These are phyloP conservation scores for Siniperca chuatsi DNA, from an alignment of 2,113 vertebrate genomes.

Conservation along the genomic window DNA sequence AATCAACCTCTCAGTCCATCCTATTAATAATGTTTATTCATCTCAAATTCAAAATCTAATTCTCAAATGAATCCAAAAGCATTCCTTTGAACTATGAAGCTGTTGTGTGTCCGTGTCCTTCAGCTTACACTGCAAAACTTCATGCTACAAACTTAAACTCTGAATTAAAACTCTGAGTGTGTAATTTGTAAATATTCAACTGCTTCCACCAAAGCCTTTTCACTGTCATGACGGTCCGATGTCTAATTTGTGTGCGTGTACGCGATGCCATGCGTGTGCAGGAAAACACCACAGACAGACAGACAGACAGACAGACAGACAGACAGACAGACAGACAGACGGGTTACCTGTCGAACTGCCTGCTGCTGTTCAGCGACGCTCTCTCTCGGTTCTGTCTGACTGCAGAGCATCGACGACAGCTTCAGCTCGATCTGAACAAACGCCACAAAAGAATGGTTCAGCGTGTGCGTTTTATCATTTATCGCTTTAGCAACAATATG, in stretches of 20 bases:
- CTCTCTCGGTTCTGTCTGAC: neutral
- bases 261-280: neutral
- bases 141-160: neutral
- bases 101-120: neutral
- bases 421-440: conserved; percentile 72
- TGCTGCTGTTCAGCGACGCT: neutral
- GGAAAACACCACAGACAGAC: neutral
- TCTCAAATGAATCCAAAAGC: neutral
- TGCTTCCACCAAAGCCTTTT: neutral
- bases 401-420: conserved; percentile 65
- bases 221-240: neutral
- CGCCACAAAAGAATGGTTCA: too few species aligned
- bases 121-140: neutral
- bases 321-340: too few species aligned
- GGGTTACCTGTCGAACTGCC: conserved; percentile 8
- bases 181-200: neutral
- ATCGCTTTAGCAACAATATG: too few species aligned
- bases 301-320: too few species aligned
- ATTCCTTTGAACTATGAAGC: neutral
- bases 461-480: too few species aligned
- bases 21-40: neutral
- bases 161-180: neutral
- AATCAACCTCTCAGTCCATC: neutral
- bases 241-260: neutral
- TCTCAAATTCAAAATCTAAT: neutral